Evolutionary conservation across 1,140 invertebrate genomes (phyloP).

Genomic region (Meloidogyne hapla): DNA sequence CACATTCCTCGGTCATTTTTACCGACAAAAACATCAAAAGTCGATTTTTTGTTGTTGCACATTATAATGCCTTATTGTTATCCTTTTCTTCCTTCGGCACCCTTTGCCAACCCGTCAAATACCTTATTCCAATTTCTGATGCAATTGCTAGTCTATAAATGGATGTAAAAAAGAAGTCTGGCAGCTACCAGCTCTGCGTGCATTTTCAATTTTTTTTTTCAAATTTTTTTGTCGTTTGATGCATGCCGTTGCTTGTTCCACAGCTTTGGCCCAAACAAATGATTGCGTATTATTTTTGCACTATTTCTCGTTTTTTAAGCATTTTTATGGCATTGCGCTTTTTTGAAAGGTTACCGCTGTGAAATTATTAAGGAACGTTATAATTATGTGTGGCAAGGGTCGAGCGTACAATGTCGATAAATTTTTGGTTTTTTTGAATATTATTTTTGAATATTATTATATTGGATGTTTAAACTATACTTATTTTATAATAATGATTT

Average conservation of each 20-base stretch:
- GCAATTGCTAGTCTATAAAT: slow-evolving; percentile 2
- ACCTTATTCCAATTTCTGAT: neutral
- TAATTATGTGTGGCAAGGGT: neutral
- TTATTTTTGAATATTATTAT: too few species aligned
- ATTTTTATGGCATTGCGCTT: neutral
- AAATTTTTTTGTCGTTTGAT: neutral
- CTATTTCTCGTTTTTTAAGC: too few species aligned
- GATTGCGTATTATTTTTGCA: neutral
- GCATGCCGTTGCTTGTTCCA: neutral
- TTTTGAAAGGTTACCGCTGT: neutral
- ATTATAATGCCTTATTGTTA: neutral
- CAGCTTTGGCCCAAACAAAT: neutral
- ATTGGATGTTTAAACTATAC: too few species aligned
- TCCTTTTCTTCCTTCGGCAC: neutral
- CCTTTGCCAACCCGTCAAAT: too few species aligned
- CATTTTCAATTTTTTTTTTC: neutral
- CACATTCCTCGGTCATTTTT: neutral
- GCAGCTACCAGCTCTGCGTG: neutral
- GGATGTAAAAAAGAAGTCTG: slow-evolving; percentile 1
- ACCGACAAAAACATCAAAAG: slow-evolving; percentile 5
- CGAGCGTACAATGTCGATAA: too few species aligned
- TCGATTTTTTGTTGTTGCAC: slow-evolving; percentile 5
- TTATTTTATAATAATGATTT: too few species aligned
- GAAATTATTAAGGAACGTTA: neutral
- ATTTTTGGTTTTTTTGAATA: too few species aligned